Base-by-base conservation (phyloP, 2,797 vertebrate species). In the Erethizon dorsatum region DNA sequence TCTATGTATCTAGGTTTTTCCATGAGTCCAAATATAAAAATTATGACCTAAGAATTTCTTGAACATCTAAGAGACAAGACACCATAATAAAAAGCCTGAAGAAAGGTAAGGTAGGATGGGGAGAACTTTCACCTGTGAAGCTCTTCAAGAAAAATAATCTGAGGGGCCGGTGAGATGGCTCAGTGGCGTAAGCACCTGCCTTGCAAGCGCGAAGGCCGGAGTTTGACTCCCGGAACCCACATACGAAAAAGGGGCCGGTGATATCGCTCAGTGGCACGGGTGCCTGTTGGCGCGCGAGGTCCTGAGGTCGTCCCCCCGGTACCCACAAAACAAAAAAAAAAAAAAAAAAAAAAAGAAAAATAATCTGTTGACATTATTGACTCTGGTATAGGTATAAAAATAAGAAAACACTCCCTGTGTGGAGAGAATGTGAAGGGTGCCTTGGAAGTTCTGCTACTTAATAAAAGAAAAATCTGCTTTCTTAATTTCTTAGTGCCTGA, bases 21-120 rank as follows among this genome's bases (percentile, higher is more conserved):
- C 47, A 56, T 89, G 41, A 96, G 45, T 92, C n/a, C 18, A 96
- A 18, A 59, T 85, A 86, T 33, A 87, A 7, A 92, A 95, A 71
- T 77, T 56, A 93, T 88, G 33, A 83, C 18, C 37, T 93, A 94
- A 90, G 47, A 93, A 26, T 37, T 31, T 77, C 45, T 77, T 52
- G 14, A 88, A 67, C 33, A 83, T 67, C n/a, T 83, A 52, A 96
- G 31, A 61, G 54, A 69, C 7, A 95, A 91, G n/a, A 90, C n/a
- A 50, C 5, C 28, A 59, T 78, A 63, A 80, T 31, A 31, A 65
- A 65, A 94, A 75, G 50, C 59, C 12, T 57, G 22, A 89, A 94
- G 17, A 84, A 96, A 84, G 1, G 2, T 57, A 6, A 69, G 4
- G 6, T 75, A 79, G 6, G 17, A 7, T 31, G 45, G 28, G 6